Base-by-base conservation (phyloP, 2,797 vertebrate species). In the Moxostoma hubbsi region DNA sequence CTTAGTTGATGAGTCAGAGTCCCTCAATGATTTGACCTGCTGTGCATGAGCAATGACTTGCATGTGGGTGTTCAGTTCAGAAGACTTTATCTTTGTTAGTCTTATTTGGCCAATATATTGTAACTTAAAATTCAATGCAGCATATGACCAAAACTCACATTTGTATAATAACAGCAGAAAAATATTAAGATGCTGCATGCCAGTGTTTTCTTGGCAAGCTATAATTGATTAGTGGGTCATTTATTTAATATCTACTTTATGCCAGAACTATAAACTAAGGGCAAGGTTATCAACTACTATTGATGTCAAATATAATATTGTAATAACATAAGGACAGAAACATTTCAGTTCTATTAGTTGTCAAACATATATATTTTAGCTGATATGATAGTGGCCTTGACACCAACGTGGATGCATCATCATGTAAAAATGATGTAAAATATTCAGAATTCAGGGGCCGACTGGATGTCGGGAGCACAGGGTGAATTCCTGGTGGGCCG, bases 1-100 rank as follows among this genome's bases (percentile, higher is more conserved):
- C 18, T 45, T 58, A 43, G 69, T 69, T 75, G 57, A 59, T 81
- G 74, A 77, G 54, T 82, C 68, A 57, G 24, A 61, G 16, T 68
- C 55, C 69, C 53, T 53, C 36, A 36, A 36, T 12, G 62, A 62
- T 61, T 53, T 72, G 45, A 75, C 54, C 54, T 69, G 65, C 70
- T 71, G 68, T 46, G 12, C 68, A 13, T 13, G 11, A 64, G 15
- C 43, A 36, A 49, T 45, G 51, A 36, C 9, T 54, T 70, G 46
- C 64, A 36, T 36, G 46, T 51, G 45, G 24, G 15, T 15, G 18
- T 58, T 67, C 71, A 12, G 11, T 46, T 59, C 53, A 50, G 36
- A 36, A 7, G 5, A 43, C 43, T 18, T 9, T 51, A 72, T 72
- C 36, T 47, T 55, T 47, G 47, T 45, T 57, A 36, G 36, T 47